Percentiles rank a stretch among this genome's conserved stretches.
These are phyloP conservation scores for Lithophane socia DNA, from an alignment of 2,888 invertebrate genomes.

Conservation along the genomic window DNA sequence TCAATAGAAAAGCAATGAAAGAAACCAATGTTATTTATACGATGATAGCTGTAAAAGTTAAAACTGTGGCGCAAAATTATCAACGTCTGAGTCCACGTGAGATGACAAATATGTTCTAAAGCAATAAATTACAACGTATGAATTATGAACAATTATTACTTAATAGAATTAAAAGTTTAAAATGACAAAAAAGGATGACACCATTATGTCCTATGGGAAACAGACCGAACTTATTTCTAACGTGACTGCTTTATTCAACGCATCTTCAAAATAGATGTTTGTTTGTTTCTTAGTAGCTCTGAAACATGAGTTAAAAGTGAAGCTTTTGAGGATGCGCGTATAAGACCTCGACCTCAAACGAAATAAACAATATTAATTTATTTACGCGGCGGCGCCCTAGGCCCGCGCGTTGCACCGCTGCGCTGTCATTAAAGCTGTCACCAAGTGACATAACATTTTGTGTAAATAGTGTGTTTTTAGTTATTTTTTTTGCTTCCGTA, in stretches of 20 bases:
- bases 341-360: not conserved
- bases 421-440: too few relatives aligned
- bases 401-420: too few relatives aligned
- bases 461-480: too few relatives aligned
- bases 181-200: not conserved
- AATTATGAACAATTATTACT: not conserved
- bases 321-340: not conserved
- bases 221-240: not conserved
- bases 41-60: not conserved
- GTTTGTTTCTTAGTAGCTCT: not conserved
- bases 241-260: not conserved
- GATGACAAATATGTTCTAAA: not conserved
- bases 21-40: not conserved
- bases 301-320: not conserved
- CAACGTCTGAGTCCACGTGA: not conserved
- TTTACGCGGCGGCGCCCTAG: too few relatives aligned
- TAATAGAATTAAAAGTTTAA: not conserved
- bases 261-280: not conserved
- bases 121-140: not conserved
- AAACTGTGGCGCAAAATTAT: not conserved
- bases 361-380: conserved; percentile 21
- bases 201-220: too few relatives aligned
- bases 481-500: too few relatives aligned
- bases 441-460: too few relatives aligned
- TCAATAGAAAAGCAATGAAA: not conserved